phyloP scores from a whole-genome alignment of 92 coral and sea anemone genomes.

The Palythoa caribaeorum region DNA sequence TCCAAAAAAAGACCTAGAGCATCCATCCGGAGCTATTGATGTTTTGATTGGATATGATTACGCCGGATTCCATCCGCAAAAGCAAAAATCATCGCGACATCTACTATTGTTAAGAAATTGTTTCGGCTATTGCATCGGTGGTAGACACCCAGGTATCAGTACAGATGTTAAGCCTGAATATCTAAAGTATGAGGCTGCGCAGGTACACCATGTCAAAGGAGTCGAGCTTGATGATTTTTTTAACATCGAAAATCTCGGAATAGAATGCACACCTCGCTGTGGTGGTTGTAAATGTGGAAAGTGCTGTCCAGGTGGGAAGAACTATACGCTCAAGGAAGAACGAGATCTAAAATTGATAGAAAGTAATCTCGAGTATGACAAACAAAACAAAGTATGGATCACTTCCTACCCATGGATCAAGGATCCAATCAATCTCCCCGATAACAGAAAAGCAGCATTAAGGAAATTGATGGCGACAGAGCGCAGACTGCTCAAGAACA shows the following conservation, averaged over 20 bases:
- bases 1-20: constrained; percentile 56
- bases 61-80: constrained; percentile 73
- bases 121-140: constrained; percentile 68
- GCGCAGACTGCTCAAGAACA: constrained; percentile 7
- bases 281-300: constrained; percentile 42
- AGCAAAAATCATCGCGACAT: constrained; percentile 62
- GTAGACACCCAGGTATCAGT: constrained; percentile 48
- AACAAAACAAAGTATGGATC: constrained; percentile 41
- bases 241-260: not conserved
- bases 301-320: constrained; percentile 31
- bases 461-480: constrained; percentile 21
- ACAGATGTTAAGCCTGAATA: not conserved
- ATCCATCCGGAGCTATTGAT: constrained; percentile 72
- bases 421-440: constrained; percentile 31
- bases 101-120: constrained; percentile 61
- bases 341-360: constrained; percentile 38
- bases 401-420: constrained; percentile 43
- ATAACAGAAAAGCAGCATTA: constrained; percentile 9
- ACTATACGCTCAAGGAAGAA: constrained; percentile 47
- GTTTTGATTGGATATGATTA: constrained; percentile 76
- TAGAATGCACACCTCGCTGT: constrained; percentile 6
- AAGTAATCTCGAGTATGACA: constrained; percentile 28
- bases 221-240: not conserved
- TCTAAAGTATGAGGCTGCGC: not conserved
- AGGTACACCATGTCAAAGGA: constrained; percentile 8